A percentile compares a stretch with the other conserved stretches of the same genome.
Evolutionary conservation across 2,113 vertebrate species (phyloP).

Genomic region (Bubo blakistoni): DNA sequence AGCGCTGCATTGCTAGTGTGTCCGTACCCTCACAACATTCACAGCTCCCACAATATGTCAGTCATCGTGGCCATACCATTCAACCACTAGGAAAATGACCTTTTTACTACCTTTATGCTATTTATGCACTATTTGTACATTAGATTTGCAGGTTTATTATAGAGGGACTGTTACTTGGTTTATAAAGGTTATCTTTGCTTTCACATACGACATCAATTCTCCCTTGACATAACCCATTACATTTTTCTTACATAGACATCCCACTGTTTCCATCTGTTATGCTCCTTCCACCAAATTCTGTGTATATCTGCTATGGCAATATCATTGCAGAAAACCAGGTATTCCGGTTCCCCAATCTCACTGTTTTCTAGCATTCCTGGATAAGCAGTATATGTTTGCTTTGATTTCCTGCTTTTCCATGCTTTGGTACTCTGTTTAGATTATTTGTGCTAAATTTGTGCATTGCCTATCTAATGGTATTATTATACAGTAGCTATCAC

Average conservation of each 20-base stretch:
- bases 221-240: neutral
- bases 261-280: neutral
- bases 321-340: neutral
- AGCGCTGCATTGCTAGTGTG: neutral
- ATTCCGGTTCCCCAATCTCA: neutral
- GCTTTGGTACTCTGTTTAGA: neutral
- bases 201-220: neutral
- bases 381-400: neutral
- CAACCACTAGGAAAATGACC: neutral
- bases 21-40: neutral
- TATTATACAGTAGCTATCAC: neutral
- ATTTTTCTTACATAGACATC: neutral
- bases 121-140: neutral
- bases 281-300: neutral
- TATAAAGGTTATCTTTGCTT: neutral
- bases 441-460: neutral
- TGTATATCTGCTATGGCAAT: neutral
- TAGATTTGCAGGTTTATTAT: neutral
- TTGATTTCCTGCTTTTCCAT: neutral
- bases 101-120: neutral
- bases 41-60: neutral
- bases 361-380: neutral
- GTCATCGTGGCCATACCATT: neutral
- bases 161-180: neutral
- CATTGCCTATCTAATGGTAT: neutral